These are phyloP conservation scores for Argyresthia goedartella DNA, from an alignment of 2,888 invertebrate genomes.

Conservation along the genomic window DNA sequence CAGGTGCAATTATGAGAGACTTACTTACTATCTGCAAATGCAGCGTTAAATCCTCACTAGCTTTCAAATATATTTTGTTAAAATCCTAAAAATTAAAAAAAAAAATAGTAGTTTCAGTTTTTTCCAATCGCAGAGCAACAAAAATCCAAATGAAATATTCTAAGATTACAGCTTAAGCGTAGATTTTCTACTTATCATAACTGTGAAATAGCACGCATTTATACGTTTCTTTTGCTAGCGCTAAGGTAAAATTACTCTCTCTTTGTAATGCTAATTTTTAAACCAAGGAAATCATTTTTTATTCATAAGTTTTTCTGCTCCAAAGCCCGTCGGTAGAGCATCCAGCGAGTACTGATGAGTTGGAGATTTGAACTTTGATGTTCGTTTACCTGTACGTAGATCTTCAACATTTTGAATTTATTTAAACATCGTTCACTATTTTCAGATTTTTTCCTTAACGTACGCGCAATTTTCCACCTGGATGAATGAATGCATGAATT, in stretches of 20 bases:
- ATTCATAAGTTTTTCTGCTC: constrained; percentile 66
- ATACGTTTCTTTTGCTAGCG: constrained; percentile 56
- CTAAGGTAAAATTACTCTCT: constrained; percentile 65
- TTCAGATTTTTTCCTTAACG: not conserved
- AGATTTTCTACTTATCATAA: too few relatives aligned
- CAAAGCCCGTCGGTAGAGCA: constrained; percentile 59
- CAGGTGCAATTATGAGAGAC: too few relatives aligned
- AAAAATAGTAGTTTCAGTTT: too few relatives aligned
- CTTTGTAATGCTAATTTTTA: constrained; percentile 70
- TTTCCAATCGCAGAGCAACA: too few relatives aligned
- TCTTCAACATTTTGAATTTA: not conserved
- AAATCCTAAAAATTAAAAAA: too few relatives aligned
- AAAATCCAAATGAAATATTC: too few relatives aligned
- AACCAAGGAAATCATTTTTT: constrained; percentile 70
- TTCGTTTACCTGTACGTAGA: not conserved
- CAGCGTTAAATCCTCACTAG: too few relatives aligned
- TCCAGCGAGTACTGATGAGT: constrained; percentile 56
- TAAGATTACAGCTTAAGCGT: too few relatives aligned
- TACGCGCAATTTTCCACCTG: not conserved
- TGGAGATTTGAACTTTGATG: constrained; percentile 29
- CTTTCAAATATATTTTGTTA: too few relatives aligned
- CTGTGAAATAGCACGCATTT: constrained; percentile 31
- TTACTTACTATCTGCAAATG: too few relatives aligned
- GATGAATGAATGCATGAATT: not conserved
- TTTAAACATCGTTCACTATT: not conserved